These are phyloP conservation scores for Zaprionus gabonicus DNA, from an alignment of 1,140 invertebrate species.

Conservation along the genomic window DNA sequence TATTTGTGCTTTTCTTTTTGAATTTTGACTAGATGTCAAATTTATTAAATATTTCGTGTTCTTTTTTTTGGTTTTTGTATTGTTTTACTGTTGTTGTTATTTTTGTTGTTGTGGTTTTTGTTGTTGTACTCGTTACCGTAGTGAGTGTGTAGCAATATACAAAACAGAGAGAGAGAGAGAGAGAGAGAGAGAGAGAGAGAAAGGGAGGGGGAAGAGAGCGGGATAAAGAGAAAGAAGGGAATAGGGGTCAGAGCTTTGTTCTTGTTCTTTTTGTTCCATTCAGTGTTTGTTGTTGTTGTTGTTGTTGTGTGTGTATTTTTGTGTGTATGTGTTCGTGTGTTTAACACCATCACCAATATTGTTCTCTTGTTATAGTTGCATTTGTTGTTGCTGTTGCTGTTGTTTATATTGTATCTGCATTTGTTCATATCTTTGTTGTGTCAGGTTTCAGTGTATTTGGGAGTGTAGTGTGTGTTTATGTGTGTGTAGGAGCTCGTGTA, in stretches of 20 bases:
- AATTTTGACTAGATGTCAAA: constrained; percentile 27
- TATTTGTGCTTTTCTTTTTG: constrained; percentile 19
- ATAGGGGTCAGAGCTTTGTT: neutral
- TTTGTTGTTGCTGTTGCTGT: constrained; percentile 24
- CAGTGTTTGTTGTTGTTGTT: constrained; percentile 22
- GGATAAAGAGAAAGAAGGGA: constrained; percentile 26
- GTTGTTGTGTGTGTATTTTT: constrained; percentile 51
- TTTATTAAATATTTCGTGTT: constrained; percentile 17
- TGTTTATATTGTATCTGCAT: constrained; percentile 23
- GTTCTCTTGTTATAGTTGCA: constrained; percentile 22
- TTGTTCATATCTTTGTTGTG: constrained; percentile 11
- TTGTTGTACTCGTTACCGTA: constrained; percentile 67
- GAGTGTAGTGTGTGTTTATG: constrained; percentile 17
- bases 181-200: constrained; percentile 29
- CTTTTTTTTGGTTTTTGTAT: constrained; percentile 12
- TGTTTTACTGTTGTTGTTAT: constrained; percentile 34
- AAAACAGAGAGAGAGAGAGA: constrained; percentile 32
- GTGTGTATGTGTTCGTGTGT: constrained; percentile 53
- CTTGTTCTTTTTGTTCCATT: neutral
- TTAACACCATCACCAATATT: constrained; percentile 73
- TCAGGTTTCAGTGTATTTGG: constrained; percentile 8
- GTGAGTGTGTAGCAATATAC: constrained; percentile 67
- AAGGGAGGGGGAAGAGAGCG: constrained; percentile 30
- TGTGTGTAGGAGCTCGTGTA: constrained; percentile 31
- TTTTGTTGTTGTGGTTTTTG: constrained; percentile 47